Evolutionary conservation across 2,113 vertebrate genomes (phyloP).

Genomic region (Phaetusa simplex): DNA sequence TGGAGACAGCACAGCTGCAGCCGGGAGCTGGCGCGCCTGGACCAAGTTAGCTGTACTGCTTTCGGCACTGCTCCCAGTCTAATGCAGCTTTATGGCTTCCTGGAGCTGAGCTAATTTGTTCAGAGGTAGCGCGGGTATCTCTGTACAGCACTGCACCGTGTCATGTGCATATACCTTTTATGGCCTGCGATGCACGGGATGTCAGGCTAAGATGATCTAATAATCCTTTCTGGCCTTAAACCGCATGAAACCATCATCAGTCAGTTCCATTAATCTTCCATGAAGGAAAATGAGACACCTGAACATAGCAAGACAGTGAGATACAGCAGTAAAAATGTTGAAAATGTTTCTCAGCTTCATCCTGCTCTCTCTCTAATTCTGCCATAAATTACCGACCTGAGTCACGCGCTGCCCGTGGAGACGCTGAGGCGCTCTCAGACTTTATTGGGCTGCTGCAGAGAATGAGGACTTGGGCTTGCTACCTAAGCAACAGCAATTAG

Average conservation of each 20-base stretch:
- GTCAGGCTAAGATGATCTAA: slow-evolving; percentile 55
- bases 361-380: background rate
- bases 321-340: slow-evolving; percentile 48
- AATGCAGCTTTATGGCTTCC: slow-evolving; percentile 46
- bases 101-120: slow-evolving; percentile 51
- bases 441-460: background rate
- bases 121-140: background rate
- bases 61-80: background rate
- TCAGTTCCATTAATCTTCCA: slow-evolving; percentile 57
- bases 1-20: background rate
- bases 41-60: background rate
- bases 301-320: slow-evolving; percentile 45
- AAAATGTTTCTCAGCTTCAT: slow-evolving; percentile 19
- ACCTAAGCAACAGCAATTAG: background rate
- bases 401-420: background rate
- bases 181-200: slow-evolving; percentile 7
- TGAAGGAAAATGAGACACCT: slow-evolving; percentile 53
- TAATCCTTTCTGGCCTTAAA: slow-evolving; percentile 66
- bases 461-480: background rate
- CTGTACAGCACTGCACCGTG: background rate
- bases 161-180: slow-evolving; percentile 43
- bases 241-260: slow-evolving; percentile 30
- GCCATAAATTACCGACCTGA: background rate
- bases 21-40: background rate
- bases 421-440: background rate